Evolutionary conservation across 1,140 invertebrate species (phyloP).

Genomic region (Anoplophora glabripennis): DNA sequence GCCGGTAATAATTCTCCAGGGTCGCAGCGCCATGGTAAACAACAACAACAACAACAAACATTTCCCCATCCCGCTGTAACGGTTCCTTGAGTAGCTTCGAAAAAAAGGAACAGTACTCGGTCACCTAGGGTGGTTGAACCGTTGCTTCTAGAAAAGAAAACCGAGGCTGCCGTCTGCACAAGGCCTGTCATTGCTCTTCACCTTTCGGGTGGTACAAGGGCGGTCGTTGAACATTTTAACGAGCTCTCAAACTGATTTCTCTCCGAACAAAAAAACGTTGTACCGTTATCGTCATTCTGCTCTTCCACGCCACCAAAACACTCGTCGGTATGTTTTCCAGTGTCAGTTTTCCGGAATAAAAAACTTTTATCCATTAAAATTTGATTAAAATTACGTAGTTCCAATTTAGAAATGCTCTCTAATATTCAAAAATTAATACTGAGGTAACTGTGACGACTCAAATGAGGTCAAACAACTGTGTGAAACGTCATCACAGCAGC

Average conservation of each 20-base stretch:
- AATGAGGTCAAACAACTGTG: no score
- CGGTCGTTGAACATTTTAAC: conserved; percentile 6
- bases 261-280: neutral
- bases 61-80: conserved; percentile 1
- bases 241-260: neutral
- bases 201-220: conserved; percentile 9
- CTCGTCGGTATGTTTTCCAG: no score
- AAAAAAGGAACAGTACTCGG: conserved; percentile 1
- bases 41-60: neutral
- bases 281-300: neutral
- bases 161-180: conserved; percentile 12
- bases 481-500: no score
- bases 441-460: no score
- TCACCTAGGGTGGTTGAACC: conserved; percentile 8
- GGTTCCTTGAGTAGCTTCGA: neutral
- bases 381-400: no score
- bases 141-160: conserved; percentile 1
- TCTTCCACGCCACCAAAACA: no score
- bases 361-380: no score
- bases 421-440: no score
- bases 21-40: no score
- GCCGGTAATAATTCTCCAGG: no score
- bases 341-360: no score
- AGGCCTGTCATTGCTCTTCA: conserved; percentile 8
- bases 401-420: no score